These are phyloP conservation scores for Asteroscopus sphinx DNA, from an alignment of 2,888 invertebrate species.

Conservation along the genomic window DNA sequence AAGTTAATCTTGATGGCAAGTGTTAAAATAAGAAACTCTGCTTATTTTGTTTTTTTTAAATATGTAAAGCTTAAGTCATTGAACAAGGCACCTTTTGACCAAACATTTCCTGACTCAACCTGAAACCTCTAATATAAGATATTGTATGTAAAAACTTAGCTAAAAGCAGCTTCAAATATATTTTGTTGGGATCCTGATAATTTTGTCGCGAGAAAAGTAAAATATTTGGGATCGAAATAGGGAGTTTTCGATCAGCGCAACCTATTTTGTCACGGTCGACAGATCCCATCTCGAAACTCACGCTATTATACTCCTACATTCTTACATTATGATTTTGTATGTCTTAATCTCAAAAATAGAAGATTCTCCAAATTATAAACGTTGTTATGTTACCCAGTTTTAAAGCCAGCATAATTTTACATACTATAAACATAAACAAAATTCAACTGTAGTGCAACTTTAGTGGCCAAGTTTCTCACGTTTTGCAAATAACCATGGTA, in stretches of 20 bases:
- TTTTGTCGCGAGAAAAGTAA: slow-evolving; percentile 36
- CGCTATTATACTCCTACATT: slow-evolving; percentile 19
- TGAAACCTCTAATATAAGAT: too few relatives aligned
- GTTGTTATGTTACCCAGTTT: slow-evolving; percentile 10
- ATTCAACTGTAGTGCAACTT: slow-evolving; percentile 59
- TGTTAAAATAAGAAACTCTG: too few relatives aligned
- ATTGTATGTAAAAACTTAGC: too few relatives aligned
- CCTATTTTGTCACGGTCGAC: slow-evolving; percentile 54
- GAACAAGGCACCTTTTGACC: too few relatives aligned
- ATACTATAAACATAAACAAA: slow-evolving; percentile 49
- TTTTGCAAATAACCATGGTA: slow-evolving; percentile 59
- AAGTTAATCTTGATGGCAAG: too few relatives aligned
- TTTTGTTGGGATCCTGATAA: slow-evolving; percentile 30
- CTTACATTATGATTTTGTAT: too few relatives aligned
- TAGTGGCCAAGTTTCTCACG: slow-evolving; percentile 68
- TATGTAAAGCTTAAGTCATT: too few relatives aligned
- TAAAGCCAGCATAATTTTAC: slow-evolving; percentile 27
- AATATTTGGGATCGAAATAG: slow-evolving; percentile 43
- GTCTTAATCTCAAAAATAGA: too few relatives aligned
- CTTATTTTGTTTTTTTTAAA: too few relatives aligned
- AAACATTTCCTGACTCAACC: too few relatives aligned
- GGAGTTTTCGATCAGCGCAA: slow-evolving; percentile 46
- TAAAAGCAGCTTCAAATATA: slow-evolving; percentile 2
- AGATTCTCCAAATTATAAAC: slow-evolving; percentile 8
- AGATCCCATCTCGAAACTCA: slow-evolving; percentile 40